A percentile compares a stretch with the other conserved stretches of the same genome.
Evolutionary conservation across 2,888 invertebrate species (phyloP).

Genomic region (Agonum fuliginosum): DNA sequence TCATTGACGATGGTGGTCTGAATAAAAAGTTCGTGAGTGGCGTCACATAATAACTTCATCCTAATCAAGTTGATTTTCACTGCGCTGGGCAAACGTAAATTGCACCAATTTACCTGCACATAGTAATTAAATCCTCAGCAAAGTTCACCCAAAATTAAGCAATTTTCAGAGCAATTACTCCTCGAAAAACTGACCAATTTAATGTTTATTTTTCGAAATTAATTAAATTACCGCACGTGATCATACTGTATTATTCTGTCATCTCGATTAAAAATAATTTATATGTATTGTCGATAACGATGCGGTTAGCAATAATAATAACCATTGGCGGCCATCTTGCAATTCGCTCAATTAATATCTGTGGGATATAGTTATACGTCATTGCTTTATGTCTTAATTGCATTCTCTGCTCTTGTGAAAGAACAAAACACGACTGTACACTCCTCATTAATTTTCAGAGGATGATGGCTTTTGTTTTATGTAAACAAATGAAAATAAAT

Average conservation of each 20-base stretch:
- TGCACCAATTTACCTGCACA: conserved; percentile 18
- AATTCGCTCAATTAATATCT: conserved; percentile 35
- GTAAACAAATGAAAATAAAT: conserved; percentile 47
- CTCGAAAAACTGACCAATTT: conserved; percentile 11
- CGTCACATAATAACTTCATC: conserved; percentile 19
- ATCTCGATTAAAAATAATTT: conserved; percentile 39
- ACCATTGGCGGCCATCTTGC: conserved; percentile 8
- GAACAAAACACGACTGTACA: conserved; percentile 19
- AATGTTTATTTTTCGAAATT: conserved; percentile 43
- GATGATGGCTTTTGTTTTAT: conserved; percentile 26
- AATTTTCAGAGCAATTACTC: conserved; percentile 36
- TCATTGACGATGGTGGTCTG: conserved; percentile 13
- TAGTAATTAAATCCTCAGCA: conserved; percentile 39
- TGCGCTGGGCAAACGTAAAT: conserved; percentile 28
- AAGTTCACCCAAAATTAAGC: conserved; percentile 29
- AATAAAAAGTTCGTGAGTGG: background rate
- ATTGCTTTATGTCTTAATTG: conserved; percentile 46
- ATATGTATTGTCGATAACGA: conserved; percentile 33
- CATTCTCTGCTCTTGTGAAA: background rate
- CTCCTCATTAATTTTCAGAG: conserved; percentile 27
- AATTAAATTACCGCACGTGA: conserved; percentile 43
- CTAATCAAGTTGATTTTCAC: conserved; percentile 12
- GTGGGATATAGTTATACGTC: conserved; percentile 9
- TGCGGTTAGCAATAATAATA: conserved; percentile 39
- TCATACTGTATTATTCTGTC: conserved; percentile 33